These are phyloP conservation scores for Pseudocheirus occidentalis DNA, from an alignment of 2,797 vertebrate species.

Conservation along the genomic window DNA sequence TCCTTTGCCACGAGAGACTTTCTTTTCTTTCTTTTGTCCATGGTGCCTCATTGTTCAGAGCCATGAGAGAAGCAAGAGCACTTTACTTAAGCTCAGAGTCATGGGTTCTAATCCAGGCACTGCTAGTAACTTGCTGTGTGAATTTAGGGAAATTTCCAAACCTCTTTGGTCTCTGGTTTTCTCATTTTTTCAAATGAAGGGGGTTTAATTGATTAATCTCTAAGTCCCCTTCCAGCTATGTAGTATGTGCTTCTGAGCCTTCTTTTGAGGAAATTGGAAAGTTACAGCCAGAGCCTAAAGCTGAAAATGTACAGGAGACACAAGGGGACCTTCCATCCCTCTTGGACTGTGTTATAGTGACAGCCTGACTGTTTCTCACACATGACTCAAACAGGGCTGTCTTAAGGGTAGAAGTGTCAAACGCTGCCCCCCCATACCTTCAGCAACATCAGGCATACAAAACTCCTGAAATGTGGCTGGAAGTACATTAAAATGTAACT, in stretches of 20 bases:
- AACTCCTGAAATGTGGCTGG: no score
- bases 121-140: background rate
- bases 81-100: background rate
- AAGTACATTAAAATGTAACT: no score
- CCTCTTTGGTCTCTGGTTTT: no score
- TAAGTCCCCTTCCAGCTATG: background rate
- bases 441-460: no score
- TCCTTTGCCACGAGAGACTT: background rate
- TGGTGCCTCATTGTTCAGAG: background rate
- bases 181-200: background rate
- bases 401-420: no score
- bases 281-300: background rate
- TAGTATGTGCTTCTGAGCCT: background rate
- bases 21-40: background rate
- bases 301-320: background rate
- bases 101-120: background rate
- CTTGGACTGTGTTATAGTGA: background rate
- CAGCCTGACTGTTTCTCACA: background rate
- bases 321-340: background rate
- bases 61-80: background rate
- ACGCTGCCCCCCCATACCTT: no score
- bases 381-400: background rate
- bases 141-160: background rate
- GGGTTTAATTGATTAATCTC: background rate
- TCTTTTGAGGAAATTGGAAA: background rate